A percentile compares a stretch with the other conserved stretches of the same genome.
These are phyloP conservation scores for Ceratosolen solmsi DNA, from an alignment of 1,140 invertebrate genomes.

Conservation along the genomic window DNA sequence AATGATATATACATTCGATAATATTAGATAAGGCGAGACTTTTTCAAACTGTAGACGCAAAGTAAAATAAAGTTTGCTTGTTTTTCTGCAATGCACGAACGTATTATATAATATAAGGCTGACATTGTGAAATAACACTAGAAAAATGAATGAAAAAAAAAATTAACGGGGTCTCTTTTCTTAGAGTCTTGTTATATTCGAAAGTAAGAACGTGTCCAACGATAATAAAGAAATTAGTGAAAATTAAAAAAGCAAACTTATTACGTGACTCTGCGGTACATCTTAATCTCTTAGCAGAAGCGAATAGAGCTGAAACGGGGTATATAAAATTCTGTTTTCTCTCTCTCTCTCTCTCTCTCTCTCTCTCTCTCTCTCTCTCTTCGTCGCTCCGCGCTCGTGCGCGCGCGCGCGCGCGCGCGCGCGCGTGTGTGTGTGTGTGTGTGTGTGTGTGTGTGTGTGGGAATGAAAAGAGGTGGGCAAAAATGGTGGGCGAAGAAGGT, in stretches of 20 bases:
- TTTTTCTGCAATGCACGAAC: neutral
- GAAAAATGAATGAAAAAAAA: neutral
- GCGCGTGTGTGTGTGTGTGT: too few species aligned
- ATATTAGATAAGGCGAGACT: neutral
- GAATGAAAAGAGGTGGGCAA: neutral
- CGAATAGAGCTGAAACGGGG: neutral
- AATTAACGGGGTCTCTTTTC: neutral
- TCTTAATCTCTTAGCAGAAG: neutral
- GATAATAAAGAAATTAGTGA: neutral
- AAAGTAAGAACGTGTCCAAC: neutral
- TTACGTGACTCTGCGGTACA: neutral
- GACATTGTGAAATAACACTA: neutral
- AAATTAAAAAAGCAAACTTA: neutral
- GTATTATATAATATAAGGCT: neutral
- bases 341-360: neutral
- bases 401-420: too few species aligned
- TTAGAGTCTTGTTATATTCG: too few species aligned
- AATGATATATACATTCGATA: neutral
- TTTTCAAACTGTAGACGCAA: neutral
- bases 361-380: too few species aligned
- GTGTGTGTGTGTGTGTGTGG: too few species aligned
- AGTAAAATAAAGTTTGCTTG: neutral
- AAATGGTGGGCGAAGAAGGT: neutral
- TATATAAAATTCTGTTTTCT: neutral
- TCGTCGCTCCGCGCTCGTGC: too few species aligned